Evolutionary conservation across 1,140 invertebrate genomes (phyloP).

Genomic region (Drosophila kikkawai): DNA sequence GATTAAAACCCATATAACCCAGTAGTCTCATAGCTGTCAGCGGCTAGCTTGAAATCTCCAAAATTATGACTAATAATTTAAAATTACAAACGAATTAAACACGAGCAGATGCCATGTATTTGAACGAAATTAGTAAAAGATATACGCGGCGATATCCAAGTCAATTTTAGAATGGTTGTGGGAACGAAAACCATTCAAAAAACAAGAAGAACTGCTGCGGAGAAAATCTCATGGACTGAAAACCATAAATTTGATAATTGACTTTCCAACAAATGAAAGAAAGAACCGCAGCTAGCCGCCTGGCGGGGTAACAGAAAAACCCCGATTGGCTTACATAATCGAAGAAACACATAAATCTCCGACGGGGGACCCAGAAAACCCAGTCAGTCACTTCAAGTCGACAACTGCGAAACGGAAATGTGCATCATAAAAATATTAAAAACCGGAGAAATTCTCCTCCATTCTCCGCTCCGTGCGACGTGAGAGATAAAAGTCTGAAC

Average conservation of each 20-base stretch:
- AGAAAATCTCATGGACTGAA: slow-evolving; percentile 54
- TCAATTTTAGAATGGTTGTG: slow-evolving; percentile 45
- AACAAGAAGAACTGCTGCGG: slow-evolving; percentile 51
- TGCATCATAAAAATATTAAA: slow-evolving; percentile 83
- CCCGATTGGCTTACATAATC: slow-evolving; percentile 73
- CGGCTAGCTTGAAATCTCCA: slow-evolving; percentile 50
- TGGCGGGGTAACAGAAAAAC: slow-evolving; percentile 15
- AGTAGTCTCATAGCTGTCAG: slow-evolving; percentile 47
- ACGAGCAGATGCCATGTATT: slow-evolving; percentile 59
- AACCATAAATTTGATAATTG: slow-evolving; percentile 81
- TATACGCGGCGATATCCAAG: slow-evolving; percentile 28
- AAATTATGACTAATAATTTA: slow-evolving; percentile 80
- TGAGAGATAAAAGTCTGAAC: slow-evolving; percentile 60
- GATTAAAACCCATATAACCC: slow-evolving; percentile 56
- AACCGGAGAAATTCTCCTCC: slow-evolving; percentile 46
- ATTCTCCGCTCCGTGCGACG: slow-evolving; percentile 6
- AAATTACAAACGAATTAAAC: slow-evolving; percentile 73
- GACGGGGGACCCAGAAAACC: slow-evolving; percentile 39
- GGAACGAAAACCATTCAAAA: slow-evolving; percentile 54
- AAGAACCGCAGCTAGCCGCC: slow-evolving; percentile 40
- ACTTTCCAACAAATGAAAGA: slow-evolving; percentile 62
- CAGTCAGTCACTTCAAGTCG: slow-evolving; percentile 64
- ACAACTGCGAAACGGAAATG: slow-evolving; percentile 74
- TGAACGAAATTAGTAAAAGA: slow-evolving; percentile 25
- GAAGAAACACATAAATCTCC: slow-evolving; percentile 78